Base-by-base conservation (phyloP, 2,113 vertebrate species). In the Rana temporaria region DNA sequence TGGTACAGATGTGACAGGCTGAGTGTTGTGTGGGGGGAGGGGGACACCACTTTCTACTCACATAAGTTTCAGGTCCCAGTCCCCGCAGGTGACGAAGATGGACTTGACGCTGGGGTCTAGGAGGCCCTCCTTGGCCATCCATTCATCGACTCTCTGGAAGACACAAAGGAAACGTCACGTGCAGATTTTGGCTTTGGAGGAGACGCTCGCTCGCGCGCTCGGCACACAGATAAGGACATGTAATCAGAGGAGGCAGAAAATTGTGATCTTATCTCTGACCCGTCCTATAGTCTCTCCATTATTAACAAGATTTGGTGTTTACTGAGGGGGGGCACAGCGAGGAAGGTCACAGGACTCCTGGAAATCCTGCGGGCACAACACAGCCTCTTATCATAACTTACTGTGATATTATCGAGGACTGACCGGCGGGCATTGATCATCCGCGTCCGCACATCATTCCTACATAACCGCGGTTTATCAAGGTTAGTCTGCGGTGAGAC, bases 21-120 rank as follows among this genome's bases (percentile, higher is more conserved):
- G 6, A 48, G 6, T 48, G 42, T 6, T 48, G 42, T 11, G 42
- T 9, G 2, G 6, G 42, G 42, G 12, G 26, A 30, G 12, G 9
- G 9, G 11, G 42, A 48, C 11, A 11, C 34, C 34, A 6, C 34
- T 48, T 6, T 48, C 2, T 94, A 94, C 94, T 95, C 90, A 95
- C 94, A 95, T 95, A 89, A 94, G 93, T 93, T 95, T 95, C 89
- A 95, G 93, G 90, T 95, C 94, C 94, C 94, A 95, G 89, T 95
- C 94, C 89, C 94, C 94, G 86, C 94, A 95, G 91, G 94, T 95
- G 89, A 95, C 94, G 91, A 95, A 95, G 90, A 95, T 94, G 77
- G 94, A 95, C 90, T 94, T 95, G 90, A 94, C 91, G 87, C 93
- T 94, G 86, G 94, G 93, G 90, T 95, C 93, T 91, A 95, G 90